Evolutionary conservation across 2,113 vertebrate genomes (phyloP).

Genomic region (Merops nubicus): DNA sequence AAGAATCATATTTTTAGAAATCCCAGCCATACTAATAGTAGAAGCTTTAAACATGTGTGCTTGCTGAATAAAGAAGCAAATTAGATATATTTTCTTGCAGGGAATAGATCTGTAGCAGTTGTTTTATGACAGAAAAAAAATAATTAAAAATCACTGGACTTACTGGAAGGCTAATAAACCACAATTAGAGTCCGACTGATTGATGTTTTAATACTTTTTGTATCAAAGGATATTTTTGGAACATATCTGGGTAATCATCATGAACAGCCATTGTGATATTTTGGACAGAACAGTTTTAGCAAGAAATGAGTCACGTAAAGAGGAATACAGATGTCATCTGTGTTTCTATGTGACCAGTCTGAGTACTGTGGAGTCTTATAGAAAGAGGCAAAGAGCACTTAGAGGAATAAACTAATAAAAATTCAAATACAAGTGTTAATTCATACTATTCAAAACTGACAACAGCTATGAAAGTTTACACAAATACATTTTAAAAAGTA

Average conservation of each 20-base stretch:
- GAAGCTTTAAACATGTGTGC: neutral
- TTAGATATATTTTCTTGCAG: neutral
- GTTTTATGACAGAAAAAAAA: neutral
- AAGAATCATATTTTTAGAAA: neutral
- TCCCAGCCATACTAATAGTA: neutral
- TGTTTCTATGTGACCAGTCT: neutral
- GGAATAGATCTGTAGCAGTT: neutral
- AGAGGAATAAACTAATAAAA: neutral
- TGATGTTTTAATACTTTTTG: neutral
- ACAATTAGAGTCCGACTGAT: neutral
- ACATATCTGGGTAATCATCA: neutral
- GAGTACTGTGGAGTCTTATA: neutral
- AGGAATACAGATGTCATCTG: neutral
- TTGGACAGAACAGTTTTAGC: neutral
- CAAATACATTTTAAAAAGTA: neutral
- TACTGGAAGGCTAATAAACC: slow-evolving; percentile 1
- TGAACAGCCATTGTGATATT: neutral
- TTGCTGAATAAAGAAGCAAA: neutral
- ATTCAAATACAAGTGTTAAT: neutral
- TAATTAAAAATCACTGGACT: neutral
- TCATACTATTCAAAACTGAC: neutral
- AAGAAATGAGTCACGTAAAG: neutral
- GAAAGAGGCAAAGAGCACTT: neutral
- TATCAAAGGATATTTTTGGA: slow-evolving; percentile 7
- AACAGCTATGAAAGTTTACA: neutral